Base-by-base conservation (phyloP, 2,113 vertebrate genomes). In the Tragelaphus strepsiceros region DNA sequence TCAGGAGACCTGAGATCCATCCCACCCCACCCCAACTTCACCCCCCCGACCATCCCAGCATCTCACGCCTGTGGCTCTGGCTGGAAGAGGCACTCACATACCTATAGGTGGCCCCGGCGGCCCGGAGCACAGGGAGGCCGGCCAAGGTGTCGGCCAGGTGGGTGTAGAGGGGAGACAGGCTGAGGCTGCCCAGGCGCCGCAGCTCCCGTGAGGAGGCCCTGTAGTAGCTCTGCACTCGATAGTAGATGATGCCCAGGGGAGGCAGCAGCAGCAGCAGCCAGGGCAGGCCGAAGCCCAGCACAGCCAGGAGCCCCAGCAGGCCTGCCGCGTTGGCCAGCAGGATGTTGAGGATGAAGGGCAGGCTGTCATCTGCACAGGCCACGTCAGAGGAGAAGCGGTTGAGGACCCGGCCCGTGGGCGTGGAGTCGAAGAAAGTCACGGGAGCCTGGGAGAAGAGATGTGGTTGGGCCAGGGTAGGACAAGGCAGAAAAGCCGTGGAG, bases 301-400 rank as follows among this genome's bases (percentile, higher is more conserved):
- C 99, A 19, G 99, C 98, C 97, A 99, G 97, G 98, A 99, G 99
- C 43, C 99, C 99, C 95, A 99, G 97, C 96, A 99, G 98, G 21
- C 99, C 98, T 0, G 99, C 99, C 0, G 98, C 10, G 28, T 99
- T 99, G 97, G 99, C 99, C 97, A 99, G 98, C 53, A 99, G 98
- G 98, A 99, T 99, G 98, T 99, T 99, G 74, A 99, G 99, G 54
- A 99, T 92, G 97, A 99, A 99, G 1, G 99, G 99, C 97, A 99
- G 98, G 90, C 98, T 99, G 98, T 99, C 99, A 35, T 99, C 99
- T 32, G 99, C 99, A 1, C 98, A 99, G 98, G 99, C 99, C 92
- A 99, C 88, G 49, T 99, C 99, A 0, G 99, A 99, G n/a, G 99
- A 99, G 97, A 99, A 99, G 67, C 99, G 99, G 98, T 99, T 99